Evolutionary conservation across 2,797 vertebrate species (phyloP).

Genomic region (Emydoidea blandingii): DNA sequence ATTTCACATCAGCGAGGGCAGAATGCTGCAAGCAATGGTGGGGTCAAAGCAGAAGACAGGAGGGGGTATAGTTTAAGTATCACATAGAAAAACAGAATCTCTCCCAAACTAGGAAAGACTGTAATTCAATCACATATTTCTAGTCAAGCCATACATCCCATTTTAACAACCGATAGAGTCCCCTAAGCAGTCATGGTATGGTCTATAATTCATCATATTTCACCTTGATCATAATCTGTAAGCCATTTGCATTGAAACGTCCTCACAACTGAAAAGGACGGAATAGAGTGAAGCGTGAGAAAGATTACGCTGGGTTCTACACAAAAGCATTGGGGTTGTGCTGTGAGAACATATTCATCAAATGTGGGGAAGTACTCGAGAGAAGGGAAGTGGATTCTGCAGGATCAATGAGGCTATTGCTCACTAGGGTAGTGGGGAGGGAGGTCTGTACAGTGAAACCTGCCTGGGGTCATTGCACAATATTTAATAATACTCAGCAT

Average conservation of each 20-base stretch:
- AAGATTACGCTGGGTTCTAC: not conserved
- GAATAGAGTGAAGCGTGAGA: not conserved
- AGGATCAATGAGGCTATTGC: not conserved
- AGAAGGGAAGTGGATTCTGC: not conserved
- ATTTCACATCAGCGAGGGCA: slow-evolving; percentile 14
- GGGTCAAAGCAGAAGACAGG: slow-evolving; percentile 57
- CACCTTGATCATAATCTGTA: slow-evolving; percentile 45
- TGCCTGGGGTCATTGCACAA: not conserved
- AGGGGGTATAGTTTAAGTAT: slow-evolving; percentile 65
- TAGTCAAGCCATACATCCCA: slow-evolving; percentile 46
- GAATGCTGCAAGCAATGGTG: slow-evolving; percentile 48
- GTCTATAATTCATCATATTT: slow-evolving; percentile 53
- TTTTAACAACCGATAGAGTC: slow-evolving; percentile 52
- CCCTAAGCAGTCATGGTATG: slow-evolving; percentile 49
- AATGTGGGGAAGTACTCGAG: not conserved
- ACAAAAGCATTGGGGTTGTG: not conserved
- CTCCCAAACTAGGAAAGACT: slow-evolving; percentile 51
- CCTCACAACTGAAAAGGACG: slow-evolving; percentile 39
- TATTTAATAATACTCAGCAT: not conserved
- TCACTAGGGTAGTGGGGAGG: not conserved
- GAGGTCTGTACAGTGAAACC: not conserved
- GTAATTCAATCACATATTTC: slow-evolving; percentile 56
- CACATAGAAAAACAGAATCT: slow-evolving; percentile 31
- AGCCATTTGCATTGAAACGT: slow-evolving; percentile 35
- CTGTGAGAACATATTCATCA: not conserved